Evolutionary conservation across 2,113 vertebrate species (phyloP).

Genomic region (Cynopterus brachyotis): DNA sequence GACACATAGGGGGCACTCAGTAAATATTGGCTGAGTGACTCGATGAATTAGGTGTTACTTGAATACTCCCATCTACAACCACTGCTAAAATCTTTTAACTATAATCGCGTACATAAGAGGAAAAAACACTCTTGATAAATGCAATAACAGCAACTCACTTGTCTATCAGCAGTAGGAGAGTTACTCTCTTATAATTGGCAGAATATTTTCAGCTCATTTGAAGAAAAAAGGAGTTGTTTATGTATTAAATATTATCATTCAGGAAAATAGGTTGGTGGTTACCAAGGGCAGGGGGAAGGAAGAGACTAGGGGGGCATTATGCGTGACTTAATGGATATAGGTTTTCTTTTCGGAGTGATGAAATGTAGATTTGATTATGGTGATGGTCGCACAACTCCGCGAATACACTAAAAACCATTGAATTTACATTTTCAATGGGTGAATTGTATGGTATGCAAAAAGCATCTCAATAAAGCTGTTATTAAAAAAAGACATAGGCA

Average conservation of each 20-base stretch:
- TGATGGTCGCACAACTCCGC: neutral
- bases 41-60: neutral
- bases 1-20: neutral
- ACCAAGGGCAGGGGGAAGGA: too few species aligned
- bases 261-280: neutral
- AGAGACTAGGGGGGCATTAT: neutral
- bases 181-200: neutral
- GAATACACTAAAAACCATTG: neutral
- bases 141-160: neutral
- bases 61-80: neutral
- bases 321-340: neutral
- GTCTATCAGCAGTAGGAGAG: neutral
- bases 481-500: neutral
- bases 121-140: neutral
- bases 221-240: neutral
- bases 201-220: conserved; percentile 12
- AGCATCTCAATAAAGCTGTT: neutral
- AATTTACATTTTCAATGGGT: neutral
- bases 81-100: neutral
- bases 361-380: neutral
- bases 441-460: neutral
- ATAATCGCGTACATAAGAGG: neutral
- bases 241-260: neutral
- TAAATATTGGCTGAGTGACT: neutral
- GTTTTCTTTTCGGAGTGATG: neutral